These are phyloP conservation scores for Clanis bilineata DNA, from an alignment of 2,888 invertebrate genomes.

Conservation along the genomic window DNA sequence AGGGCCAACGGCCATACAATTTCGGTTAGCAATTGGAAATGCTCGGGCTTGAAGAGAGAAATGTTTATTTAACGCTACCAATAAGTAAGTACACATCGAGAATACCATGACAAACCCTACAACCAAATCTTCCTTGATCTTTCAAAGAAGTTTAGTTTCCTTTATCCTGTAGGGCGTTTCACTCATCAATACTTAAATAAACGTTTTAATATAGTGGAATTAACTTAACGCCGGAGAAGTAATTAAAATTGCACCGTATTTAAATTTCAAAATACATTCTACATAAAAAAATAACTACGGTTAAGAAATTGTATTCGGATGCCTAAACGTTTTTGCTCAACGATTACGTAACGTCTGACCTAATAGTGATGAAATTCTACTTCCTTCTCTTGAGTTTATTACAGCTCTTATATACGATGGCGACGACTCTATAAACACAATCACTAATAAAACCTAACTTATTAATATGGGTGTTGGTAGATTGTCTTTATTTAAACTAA, in stretches of 20 bases:
- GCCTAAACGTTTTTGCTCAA: not conserved
- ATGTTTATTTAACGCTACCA: constrained; percentile 16
- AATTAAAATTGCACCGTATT: too few relatives aligned
- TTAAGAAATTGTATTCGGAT: not conserved
- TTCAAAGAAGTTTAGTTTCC: not conserved
- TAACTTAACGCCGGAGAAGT: not conserved
- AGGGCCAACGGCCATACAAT: constrained; percentile 39
- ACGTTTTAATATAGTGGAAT: not conserved
- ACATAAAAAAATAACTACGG: not conserved
- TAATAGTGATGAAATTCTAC: constrained; percentile 15
- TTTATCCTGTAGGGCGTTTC: not conserved
- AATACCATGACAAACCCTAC: not conserved
- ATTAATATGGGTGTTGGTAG: not conserved
- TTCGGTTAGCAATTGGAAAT: constrained; percentile 31
- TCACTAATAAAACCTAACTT: not conserved
- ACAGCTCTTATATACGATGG: not conserved
- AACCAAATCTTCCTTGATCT: too few relatives aligned
- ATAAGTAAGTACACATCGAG: not conserved
- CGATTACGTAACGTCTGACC: constrained; percentile 4
- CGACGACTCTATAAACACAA: not conserved
- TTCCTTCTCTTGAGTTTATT: not conserved
- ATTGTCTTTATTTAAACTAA: not conserved
- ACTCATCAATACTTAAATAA: not conserved
- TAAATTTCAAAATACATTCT: not conserved
- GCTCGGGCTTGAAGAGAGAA: constrained; percentile 19